Evolutionary conservation across 2,113 vertebrate species (phyloP).

Genomic region (Heliornis fulica): DNA sequence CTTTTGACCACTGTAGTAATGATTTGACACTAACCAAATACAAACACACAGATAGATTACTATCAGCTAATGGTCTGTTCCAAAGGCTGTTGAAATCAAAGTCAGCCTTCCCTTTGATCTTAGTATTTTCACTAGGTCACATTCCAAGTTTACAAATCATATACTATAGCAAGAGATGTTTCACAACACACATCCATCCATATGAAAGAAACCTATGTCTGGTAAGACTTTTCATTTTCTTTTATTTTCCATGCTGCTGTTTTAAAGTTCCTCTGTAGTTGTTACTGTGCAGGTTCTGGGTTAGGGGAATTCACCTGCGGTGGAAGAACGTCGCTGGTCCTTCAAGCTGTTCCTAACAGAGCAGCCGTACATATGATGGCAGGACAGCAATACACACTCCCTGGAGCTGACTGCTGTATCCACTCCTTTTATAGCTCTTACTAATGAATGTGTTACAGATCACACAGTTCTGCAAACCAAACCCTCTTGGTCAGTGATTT

Average conservation of each 20-base stretch:
- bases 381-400: not conserved
- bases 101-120: constrained; percentile 30
- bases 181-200: not conserved
- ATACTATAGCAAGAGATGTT: constrained; percentile 11
- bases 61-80: constrained; percentile 17
- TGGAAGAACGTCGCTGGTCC: not conserved
- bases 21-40: constrained; percentile 24
- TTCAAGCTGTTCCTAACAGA: not conserved
- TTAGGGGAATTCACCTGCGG: not conserved
- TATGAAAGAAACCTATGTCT: constrained; percentile 3
- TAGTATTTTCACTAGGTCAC: not conserved
- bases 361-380: not conserved
- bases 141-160: constrained; percentile 25
- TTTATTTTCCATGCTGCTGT: too few relatives aligned
- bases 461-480: not conserved
- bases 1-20: not conserved
- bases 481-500: not conserved
- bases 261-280: not conserved
- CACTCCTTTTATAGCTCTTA: not conserved
- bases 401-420: not conserved
- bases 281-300: not conserved
- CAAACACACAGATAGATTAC: not conserved
- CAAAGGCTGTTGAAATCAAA: constrained; percentile 25
- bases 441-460: not conserved
- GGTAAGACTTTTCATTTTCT: not conserved